Base-by-base conservation (phyloP, 2,113 vertebrate species). In the Hemibagrus wyckioides region DNA sequence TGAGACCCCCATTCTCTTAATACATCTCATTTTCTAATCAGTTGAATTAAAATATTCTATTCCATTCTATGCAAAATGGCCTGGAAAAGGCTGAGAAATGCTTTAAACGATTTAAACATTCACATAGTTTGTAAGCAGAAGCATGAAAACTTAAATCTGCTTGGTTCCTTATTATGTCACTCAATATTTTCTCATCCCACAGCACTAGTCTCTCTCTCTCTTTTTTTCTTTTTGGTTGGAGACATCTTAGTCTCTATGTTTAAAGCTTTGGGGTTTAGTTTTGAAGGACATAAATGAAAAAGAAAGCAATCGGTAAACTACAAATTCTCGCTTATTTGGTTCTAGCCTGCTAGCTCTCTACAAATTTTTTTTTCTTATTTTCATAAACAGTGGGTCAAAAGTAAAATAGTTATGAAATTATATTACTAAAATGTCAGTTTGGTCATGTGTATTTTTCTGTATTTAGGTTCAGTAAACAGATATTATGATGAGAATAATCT, bases 221-320 rank as follows among this genome's bases (percentile, higher is more conserved):
- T 50, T 56, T 73, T 79, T 73, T 87, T 88, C 54, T 89, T 91
- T 90, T 90, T 87, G 85, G 90, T 82, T 77, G 56, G 50, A 91
- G 90, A 90, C 80, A 81, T 86, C 63, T 54, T 19, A n/a, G 65
- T 89, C 87, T 85, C 80, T 90, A 86, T 85, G 81, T 89, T 88
- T 95, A 94, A 94, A 93, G 94, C 94, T 95, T 94, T 82, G 85
- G 39, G 73, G 89, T 90, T 89, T 87, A 89, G 39, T 87, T 91
- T 88, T 85, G 80, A 86, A 86, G 80, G 89, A 85, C 82, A 77
- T 52, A 86, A 80, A 85, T 89, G 33, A 56, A 85, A 88, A 88
- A 87, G 67, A 87, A 89, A 52, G 44, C 73, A 90, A 86, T 88
- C 69, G 86, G 94, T 94, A 94, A 95, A 94, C 89, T 91, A 92